phyloP scores from a whole-genome alignment of 2,113 vertebrate genomes.

The Eonycteris spelaea region DNA sequence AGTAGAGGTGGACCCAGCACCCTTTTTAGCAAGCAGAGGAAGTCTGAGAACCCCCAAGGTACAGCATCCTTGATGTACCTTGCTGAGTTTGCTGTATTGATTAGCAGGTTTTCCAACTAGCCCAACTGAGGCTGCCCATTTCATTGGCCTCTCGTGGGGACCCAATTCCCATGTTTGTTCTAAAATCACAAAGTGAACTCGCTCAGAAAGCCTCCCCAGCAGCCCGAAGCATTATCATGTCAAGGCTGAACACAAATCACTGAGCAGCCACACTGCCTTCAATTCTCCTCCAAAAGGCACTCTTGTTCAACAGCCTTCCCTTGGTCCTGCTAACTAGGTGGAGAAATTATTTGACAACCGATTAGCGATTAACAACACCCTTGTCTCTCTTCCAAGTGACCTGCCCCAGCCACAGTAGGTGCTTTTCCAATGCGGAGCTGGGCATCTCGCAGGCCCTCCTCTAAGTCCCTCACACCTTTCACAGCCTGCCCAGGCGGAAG shows the following conservation, averaged over 20 bases:
- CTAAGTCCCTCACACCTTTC: not conserved
- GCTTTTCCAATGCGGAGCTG: constrained; percentile 10
- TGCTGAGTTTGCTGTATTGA: not conserved
- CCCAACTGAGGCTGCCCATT: not conserved
- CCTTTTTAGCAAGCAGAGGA: not conserved
- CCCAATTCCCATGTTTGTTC: not conserved
- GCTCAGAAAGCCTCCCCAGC: not conserved
- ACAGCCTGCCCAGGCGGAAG: not conserved
- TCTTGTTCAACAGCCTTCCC: not conserved
- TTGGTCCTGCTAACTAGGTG: not conserved
- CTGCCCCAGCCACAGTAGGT: not conserved
- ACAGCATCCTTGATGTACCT: not conserved
- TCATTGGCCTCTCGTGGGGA: not conserved
- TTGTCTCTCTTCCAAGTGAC: constrained; percentile 10
- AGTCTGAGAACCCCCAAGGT: not conserved
- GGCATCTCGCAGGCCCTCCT: not conserved
- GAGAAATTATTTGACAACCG: constrained; percentile 44
- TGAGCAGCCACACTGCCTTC: not conserved
- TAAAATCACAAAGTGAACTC: not conserved
- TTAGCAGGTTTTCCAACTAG: not conserved
- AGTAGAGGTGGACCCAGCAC: not conserved
- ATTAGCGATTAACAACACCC: not conserved
- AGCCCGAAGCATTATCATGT: not conserved
- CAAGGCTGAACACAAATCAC: not conserved
- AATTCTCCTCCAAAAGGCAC: not conserved